Evolutionary conservation across 2,797 vertebrate genomes (phyloP), one percentile per base, ranked within the genome.

Genomic region (Phataginus tricuspis): DNA sequence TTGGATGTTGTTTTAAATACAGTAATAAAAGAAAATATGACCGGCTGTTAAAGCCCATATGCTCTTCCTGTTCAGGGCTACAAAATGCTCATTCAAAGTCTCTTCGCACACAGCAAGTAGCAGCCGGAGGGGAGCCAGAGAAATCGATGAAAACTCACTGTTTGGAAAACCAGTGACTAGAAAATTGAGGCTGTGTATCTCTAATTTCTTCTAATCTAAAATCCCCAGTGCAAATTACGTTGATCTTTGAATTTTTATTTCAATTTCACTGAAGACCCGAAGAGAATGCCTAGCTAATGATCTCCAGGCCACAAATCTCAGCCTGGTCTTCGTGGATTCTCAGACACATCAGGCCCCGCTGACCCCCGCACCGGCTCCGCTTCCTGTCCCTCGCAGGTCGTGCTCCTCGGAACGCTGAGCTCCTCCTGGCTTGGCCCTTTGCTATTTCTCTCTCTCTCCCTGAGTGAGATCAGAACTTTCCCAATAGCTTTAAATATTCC

Each of bases 1-100:
- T 45, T 84, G 61, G 71, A 82, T 77, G 64, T 71, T 53, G 59
- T 77, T 75, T 83, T 88, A 92, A 94, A 97, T 66, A 89, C 5
- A 97, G 86, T 80, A 89, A 97, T 86, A 82, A 91, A 83, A 95
- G 90, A 90, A 96, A 96, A 92, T 45, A 83, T 61, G 92, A n/a
- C 64, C 45, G 2, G 85, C 90, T 96, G 69, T 74, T 6, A 42
- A 75, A 91, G 79, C 61, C 96, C 96, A 95, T 79, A 75, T 96
- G 88, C 64, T 87, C 12, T n/a, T 79, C 78, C 91, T 91, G 85
- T 45, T 53, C 27, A 49, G 85, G 83, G 84, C 64, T n/a, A 96
- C 85, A 90, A 95, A 95, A 95, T 86, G 95, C 61, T 97, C 94
- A 86, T 61, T 88, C 88, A 61, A 94, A 51, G 19, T 95, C 49